These are phyloP conservation scores for Silurus aristotelis DNA, from an alignment of 2,797 vertebrate species.

Conservation along the genomic window DNA sequence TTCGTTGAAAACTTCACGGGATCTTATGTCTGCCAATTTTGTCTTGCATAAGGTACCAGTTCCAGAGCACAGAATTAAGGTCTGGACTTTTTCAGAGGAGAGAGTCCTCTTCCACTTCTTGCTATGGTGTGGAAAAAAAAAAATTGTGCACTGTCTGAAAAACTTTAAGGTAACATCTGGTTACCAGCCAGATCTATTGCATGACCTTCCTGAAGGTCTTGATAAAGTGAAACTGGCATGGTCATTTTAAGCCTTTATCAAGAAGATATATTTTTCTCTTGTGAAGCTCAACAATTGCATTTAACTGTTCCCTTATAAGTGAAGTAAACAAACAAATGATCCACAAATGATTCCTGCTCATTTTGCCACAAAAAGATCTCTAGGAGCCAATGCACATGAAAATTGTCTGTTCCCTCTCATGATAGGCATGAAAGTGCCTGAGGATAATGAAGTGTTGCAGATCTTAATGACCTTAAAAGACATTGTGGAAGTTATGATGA, in stretches of 20 bases:
- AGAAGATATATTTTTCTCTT: slow-evolving; percentile 11
- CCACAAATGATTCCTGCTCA: not conserved
- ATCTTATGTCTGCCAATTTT: too few relatives aligned
- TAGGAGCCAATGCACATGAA: not conserved
- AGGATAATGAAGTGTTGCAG: not conserved
- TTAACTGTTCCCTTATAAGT: slow-evolving; percentile 23
- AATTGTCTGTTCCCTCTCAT: not conserved
- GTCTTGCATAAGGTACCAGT: too few relatives aligned
- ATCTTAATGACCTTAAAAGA: too few relatives aligned
- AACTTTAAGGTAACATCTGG: too few relatives aligned
- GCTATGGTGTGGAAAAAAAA: too few relatives aligned
- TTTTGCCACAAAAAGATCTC: not conserved
- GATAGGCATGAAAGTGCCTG: not conserved
- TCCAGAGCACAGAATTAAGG: too few relatives aligned
- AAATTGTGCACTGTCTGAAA: too few relatives aligned
- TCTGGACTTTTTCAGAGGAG: too few relatives aligned
- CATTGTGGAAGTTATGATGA: too few relatives aligned
- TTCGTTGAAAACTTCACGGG: too few relatives aligned
- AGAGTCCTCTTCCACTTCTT: too few relatives aligned
- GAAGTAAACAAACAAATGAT: not conserved
- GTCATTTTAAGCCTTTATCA: slow-evolving; percentile 25
- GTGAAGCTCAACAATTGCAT: not conserved
- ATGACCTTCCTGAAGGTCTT: slow-evolving; percentile 29
- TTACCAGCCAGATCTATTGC: too few relatives aligned
- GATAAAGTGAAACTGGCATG: slow-evolving; percentile 31